Percentiles rank a stretch among this genome's conserved stretches.
phyloP scores from a whole-genome alignment of 2,888 invertebrate species.

The Drosophila mimica region DNA sequence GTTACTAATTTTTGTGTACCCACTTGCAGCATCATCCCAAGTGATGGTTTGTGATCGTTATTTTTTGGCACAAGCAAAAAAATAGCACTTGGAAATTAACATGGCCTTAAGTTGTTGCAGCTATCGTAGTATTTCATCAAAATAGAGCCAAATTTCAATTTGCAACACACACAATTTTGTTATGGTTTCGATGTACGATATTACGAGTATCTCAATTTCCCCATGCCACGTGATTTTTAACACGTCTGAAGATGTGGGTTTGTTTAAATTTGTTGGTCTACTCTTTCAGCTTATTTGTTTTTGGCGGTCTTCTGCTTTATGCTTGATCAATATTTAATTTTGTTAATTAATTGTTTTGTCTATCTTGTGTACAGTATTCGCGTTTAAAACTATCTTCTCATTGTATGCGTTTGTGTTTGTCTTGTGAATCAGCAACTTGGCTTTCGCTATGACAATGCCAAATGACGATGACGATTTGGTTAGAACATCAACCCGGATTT shows the following conservation, averaged over 20 bases:
- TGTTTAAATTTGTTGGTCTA: not conserved
- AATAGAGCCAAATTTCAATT: constrained; percentile 20
- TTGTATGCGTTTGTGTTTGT: constrained; percentile 5
- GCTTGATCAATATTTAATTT: constrained; percentile 53
- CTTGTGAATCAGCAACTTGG: constrained; percentile 38
- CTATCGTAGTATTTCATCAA: constrained; percentile 8
- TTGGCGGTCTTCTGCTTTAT: constrained; percentile 9
- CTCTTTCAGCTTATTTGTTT: constrained; percentile 10
- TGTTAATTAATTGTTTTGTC: constrained; percentile 49
- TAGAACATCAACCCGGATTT: constrained; percentile 61
- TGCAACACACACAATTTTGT: constrained; percentile 36
- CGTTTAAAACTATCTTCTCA: constrained; percentile 3
- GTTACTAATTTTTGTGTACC: constrained; percentile 12
- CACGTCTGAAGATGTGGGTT: constrained; percentile 9
- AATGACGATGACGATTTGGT: constrained; percentile 52
- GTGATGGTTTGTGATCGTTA: not conserved
- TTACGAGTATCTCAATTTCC: constrained; percentile 27
- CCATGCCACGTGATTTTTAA: constrained; percentile 25
- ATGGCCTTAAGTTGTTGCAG: constrained; percentile 29
- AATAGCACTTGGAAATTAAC: constrained; percentile 45
- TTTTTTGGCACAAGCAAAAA: constrained; percentile 15
- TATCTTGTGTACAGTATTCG: constrained; percentile 36
- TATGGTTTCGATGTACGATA: constrained; percentile 21
- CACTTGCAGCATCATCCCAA: not conserved
- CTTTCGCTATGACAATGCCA: constrained; percentile 32